phyloP scores from a whole-genome alignment of 2,888 invertebrate genomes.

The Philonicus albiceps region DNA sequence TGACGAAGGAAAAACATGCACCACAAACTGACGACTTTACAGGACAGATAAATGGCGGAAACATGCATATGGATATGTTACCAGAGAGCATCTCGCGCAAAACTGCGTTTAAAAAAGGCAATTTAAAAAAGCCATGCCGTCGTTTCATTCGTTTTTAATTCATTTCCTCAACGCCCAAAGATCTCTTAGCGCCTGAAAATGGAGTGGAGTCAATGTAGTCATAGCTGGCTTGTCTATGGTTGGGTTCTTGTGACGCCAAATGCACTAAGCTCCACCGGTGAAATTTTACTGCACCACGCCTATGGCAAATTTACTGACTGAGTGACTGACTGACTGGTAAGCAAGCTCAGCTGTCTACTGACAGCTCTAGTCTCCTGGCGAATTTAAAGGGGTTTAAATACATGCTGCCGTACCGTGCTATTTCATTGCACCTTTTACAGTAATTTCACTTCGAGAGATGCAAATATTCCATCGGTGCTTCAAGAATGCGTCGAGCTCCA shows the following conservation, averaged over 20 bases:
- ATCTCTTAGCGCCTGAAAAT: background rate
- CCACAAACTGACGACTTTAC: background rate
- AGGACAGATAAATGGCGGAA: background rate
- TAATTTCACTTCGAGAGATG: slow-evolving; percentile 34
- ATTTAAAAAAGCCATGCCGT: background rate
- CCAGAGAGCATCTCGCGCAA: background rate
- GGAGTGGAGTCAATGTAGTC: background rate
- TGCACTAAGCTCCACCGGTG: background rate
- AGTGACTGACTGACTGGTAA: background rate
- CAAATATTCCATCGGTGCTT: slow-evolving; percentile 35
- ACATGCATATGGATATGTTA: slow-evolving; percentile 23
- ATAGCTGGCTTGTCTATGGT: background rate
- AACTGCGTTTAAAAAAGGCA: background rate
- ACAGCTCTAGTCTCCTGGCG: background rate
- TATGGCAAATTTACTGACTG: background rate
- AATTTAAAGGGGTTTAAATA: slow-evolving; percentile 2
- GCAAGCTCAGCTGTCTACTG: background rate
- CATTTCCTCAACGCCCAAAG: slow-evolving; percentile 23
- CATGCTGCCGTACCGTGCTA: background rate
- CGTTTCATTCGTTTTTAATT: slow-evolving; percentile 25
- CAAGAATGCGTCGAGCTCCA: background rate
- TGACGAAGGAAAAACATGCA: background rate
- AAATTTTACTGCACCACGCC: background rate
- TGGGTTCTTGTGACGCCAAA: background rate
- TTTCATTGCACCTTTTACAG: slow-evolving; percentile 38